These are phyloP conservation scores for Ochotona princeps DNA, from an alignment of 2,113 vertebrate genomes.

Conservation along the genomic window DNA sequence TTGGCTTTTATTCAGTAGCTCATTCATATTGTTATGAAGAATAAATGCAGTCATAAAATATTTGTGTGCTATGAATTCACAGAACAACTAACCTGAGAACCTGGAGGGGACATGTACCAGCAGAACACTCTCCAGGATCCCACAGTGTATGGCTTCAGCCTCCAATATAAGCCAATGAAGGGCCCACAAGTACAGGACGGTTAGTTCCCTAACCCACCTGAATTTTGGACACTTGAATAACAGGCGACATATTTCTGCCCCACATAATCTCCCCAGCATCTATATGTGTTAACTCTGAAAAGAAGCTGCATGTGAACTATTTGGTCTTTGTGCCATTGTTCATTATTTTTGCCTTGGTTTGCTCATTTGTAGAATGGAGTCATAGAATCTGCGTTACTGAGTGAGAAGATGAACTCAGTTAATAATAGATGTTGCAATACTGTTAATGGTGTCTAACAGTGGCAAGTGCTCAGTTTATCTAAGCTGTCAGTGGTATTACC, in stretches of 20 bases:
- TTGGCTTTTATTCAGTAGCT: slow-evolving; percentile 92
- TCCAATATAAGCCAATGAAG: not conserved
- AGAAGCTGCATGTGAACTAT: not conserved
- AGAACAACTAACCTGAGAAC: slow-evolving; percentile 75
- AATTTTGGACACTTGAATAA: not conserved
- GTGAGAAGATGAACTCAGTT: not conserved
- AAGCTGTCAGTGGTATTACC: not conserved
- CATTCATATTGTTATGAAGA: slow-evolving; percentile 88
- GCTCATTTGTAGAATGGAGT: not conserved
- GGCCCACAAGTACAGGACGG: not conserved
- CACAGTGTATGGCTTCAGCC: not conserved
- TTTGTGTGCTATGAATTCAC: slow-evolving; percentile 86
- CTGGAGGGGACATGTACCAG: not conserved
- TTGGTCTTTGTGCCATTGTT: not conserved
- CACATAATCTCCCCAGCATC: not conserved
- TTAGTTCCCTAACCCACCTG: not conserved
- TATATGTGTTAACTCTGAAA: not conserved
- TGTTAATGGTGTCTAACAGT: not conserved
- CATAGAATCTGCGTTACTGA: not conserved
- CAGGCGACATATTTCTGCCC: slow-evolving; percentile 9
- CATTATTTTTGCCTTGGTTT: not conserved
- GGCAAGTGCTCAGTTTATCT: not conserved
- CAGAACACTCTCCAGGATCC: not conserved
- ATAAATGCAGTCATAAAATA: slow-evolving; percentile 88
- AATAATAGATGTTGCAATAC: not conserved